These are phyloP conservation scores for Saturnia japonica DNA, from an alignment of 2,888 invertebrate genomes.

Conservation along the genomic window DNA sequence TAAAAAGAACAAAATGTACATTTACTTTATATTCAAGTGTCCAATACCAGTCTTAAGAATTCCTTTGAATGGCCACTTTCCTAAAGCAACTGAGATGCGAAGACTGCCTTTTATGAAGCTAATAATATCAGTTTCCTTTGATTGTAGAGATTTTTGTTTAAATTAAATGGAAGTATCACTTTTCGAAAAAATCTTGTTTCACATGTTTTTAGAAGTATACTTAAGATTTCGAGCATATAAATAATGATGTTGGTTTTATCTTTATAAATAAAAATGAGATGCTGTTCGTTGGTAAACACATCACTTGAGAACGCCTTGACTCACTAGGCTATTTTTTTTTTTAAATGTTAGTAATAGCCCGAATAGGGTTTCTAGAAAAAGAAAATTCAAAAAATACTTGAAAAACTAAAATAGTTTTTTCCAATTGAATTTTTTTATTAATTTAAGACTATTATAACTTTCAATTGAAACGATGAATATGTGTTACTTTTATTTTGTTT, in stretches of 20 bases:
- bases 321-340: no score
- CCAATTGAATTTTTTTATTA: no score
- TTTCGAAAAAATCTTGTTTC: neutral
- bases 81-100: conserved; percentile 38
- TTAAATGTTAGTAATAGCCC: no score
- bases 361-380: no score
- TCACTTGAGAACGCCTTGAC: no score
- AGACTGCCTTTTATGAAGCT: conserved; percentile 35
- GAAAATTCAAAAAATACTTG: no score
- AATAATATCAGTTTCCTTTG: conserved; percentile 39
- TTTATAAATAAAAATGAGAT: no score
- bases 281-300: no score
- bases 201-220: neutral
- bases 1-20: conserved; percentile 26
- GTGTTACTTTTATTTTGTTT: no score
- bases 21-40: conserved; percentile 36
- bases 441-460: no score
- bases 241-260: neutral
- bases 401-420: no score
- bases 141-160: conserved; percentile 18
- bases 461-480: no score
- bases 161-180: neutral
- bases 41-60: conserved; percentile 33
- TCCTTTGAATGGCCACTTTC: conserved; percentile 29
- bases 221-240: neutral